These are phyloP conservation scores for Erpornis zantholeuca DNA, from an alignment of 2,113 vertebrate species.

Conservation along the genomic window DNA sequence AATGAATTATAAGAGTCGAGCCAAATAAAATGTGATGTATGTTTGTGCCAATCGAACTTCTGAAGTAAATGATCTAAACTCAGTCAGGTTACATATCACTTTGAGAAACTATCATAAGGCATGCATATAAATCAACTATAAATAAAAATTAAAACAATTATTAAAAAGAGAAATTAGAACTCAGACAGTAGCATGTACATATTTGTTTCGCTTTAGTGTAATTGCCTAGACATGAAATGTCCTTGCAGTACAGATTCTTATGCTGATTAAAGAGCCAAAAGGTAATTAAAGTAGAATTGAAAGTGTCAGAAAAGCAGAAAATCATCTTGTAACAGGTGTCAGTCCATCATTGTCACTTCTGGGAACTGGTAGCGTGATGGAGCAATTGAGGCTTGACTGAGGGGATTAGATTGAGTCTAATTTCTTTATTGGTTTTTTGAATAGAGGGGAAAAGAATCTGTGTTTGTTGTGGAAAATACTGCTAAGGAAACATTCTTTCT, in stretches of 20 bases:
- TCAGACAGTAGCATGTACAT: background rate
- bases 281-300: constrained; percentile 18
- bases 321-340: constrained; percentile 17
- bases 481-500: background rate
- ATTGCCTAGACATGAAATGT: background rate
- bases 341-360: constrained; percentile 15
- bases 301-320: constrained; percentile 50
- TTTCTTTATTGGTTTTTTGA: background rate
- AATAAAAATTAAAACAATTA: background rate
- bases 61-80: background rate
- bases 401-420: background rate
- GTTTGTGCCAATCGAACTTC: background rate
- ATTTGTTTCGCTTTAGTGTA: constrained; percentile 13
- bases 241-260: background rate
- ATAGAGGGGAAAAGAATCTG: background rate
- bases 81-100: background rate
- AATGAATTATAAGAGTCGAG: background rate
- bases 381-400: background rate
- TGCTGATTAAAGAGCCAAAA: constrained; percentile 8
- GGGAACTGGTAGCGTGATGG: background rate
- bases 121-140: background rate
- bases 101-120: background rate
- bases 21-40: background rate
- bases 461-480: background rate
- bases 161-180: constrained; percentile 8